Percentiles rank a stretch among this genome's conserved stretches.
These are phyloP conservation scores for Plodia interpunctella DNA, from an alignment of 1,140 invertebrate genomes.

Conservation along the genomic window DNA sequence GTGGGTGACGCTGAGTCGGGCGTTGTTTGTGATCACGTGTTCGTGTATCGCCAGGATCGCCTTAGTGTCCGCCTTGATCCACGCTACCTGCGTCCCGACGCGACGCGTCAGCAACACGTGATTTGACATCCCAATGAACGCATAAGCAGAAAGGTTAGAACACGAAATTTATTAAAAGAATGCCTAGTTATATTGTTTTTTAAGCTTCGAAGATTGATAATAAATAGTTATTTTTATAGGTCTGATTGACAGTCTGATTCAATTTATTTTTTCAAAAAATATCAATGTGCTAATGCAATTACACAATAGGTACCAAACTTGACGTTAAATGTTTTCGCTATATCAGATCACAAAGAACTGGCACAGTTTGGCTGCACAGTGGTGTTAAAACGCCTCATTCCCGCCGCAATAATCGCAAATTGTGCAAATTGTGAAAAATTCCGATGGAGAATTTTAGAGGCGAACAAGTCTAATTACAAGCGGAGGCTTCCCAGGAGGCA, in stretches of 20 bases:
- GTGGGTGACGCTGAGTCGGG: conserved; percentile 89
- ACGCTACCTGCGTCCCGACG: conserved; percentile 84
- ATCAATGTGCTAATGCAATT: no score
- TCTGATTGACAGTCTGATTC: no score
- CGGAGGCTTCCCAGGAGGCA: conserved; percentile 67
- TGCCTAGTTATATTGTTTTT: neutral
- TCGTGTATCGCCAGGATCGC: conserved; percentile 94
- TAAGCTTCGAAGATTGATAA: no score
- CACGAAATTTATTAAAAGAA: no score
- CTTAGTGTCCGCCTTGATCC: conserved; percentile 95
- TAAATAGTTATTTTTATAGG: no score
- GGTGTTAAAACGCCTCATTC: conserved; percentile 20
- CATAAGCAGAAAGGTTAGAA: neutral
- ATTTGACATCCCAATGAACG: neutral
- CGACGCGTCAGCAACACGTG: conserved; percentile 15
- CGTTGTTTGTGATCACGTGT: conserved; percentile 94
- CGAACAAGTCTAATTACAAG: conserved; percentile 73
- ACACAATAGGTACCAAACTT: no score
- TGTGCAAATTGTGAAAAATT: conserved; percentile 18
- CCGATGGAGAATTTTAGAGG: conserved; percentile 56
- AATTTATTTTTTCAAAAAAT: no score
- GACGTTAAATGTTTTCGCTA: no score
- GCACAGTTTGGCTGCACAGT: neutral
- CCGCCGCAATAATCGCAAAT: conserved; percentile 18
- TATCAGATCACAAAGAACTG: neutral